Evolutionary conservation across 1,140 invertebrate genomes (phyloP), one percentile per base, ranked within the genome.

Genomic region (Cylas formicarius): DNA sequence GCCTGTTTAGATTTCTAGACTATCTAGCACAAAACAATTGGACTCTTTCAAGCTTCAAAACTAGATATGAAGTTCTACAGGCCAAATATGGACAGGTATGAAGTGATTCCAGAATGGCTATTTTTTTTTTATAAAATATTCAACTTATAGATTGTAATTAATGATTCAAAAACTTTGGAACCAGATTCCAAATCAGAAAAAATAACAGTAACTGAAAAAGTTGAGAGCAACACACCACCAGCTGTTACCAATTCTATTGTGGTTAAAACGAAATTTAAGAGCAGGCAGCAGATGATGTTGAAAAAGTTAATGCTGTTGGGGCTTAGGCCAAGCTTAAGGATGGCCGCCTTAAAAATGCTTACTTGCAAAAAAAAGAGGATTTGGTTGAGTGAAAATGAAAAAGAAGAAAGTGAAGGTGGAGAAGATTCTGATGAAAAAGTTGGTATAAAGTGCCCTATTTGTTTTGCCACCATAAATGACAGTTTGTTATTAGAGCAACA

Each of bases 11-110:
- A 44, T 60, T 81, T 40, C 60, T 82, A 16, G 68, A 77, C 48
- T 70, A 68, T 46, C 62, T 82, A 39, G 66, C 71, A 43, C 72
- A 75, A 44, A 74, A 74, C 55, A 68, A 68, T 44, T 66, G 77
- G 48, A 66, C 73, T 37, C 58, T 74, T 11, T 65, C 68, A 17
- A 72, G 72, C 34, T 76, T 74, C 51, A 65, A 67, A 35, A 64
- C 63, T 28, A 61, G 62, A 41, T 77, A 76, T 60, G 66, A 69
- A 40, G 60, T 64, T 4, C 50, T 78, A 14, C 67, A 74, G 42
- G 57, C 66, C 10, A 70, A 73, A 57, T 76, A 61, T 53, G 60
- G 56, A 48, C 61, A 63, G 51, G 62, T 66, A 57, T 43, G 43
- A 27, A 14, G 6, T n/a, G 19, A 27, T 39, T n/a, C 4, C 4